Conservation (phyloP, 2,113 vertebrate genomes). For the Hiodon alosoides region DNA sequence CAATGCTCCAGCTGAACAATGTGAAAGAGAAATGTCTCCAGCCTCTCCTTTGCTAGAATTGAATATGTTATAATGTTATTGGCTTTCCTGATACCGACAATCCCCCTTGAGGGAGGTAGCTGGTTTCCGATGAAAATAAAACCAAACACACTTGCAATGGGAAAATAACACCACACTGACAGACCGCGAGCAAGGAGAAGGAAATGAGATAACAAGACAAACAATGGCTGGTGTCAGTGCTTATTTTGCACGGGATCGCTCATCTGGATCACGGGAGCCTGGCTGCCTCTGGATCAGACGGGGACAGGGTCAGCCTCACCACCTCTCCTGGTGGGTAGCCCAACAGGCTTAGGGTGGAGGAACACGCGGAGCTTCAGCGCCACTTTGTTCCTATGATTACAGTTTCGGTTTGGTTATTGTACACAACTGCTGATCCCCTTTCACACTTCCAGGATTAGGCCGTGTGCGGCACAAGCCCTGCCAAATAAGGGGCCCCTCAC, state of each 20-base stretch:
- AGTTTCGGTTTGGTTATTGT: neutral
- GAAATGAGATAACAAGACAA: conserved; percentile 10
- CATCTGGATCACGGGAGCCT: conserved; percentile 23
- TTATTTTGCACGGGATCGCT: conserved; percentile 13
- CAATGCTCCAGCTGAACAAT: conserved; percentile 25
- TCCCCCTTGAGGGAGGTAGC: conserved; percentile 25
- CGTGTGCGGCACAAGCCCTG: neutral
- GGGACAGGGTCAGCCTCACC: neutral
- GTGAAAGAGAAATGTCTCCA: conserved; percentile 29
- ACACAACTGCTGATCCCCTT: neutral
- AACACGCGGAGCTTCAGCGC: conserved; percentile 24
- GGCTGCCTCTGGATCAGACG: neutral
- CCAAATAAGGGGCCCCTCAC: neutral
- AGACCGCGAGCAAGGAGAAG: neutral
- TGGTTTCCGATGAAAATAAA: conserved; percentile 29
- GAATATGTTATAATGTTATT: conserved; percentile 21
- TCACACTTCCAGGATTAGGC: conserved; percentile 15
- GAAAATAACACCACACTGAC: conserved; percentile 19
- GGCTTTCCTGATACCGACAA: conserved; percentile 26
- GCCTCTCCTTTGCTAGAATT: conserved; percentile 30
- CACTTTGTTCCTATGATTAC: conserved; percentile 2
- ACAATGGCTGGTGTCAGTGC: conserved; percentile 7
- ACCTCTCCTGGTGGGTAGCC: neutral
- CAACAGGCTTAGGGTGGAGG: neutral
- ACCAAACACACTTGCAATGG: conserved; percentile 30